Conservation (phyloP, 1,140 invertebrate genomes). For the Neomicropteryx cornuta region DNA sequence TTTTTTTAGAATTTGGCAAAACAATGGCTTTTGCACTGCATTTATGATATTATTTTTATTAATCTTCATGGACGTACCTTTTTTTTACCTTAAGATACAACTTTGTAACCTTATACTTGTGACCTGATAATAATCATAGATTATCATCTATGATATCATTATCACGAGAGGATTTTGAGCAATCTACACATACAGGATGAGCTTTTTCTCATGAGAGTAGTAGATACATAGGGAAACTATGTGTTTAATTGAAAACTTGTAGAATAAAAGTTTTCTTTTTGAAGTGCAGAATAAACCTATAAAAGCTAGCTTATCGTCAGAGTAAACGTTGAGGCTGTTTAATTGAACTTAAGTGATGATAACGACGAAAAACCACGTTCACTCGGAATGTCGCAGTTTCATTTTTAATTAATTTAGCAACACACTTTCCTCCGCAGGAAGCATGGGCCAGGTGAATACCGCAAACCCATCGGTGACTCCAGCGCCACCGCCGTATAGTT, state of each 20-base stretch:
- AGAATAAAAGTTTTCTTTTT: neutral
- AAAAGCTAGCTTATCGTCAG: neutral
- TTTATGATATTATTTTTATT: constrained; percentile 5
- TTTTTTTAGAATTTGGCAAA: too few species aligned
- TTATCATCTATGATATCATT: constrained; percentile 1
- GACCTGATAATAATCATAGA: neutral
- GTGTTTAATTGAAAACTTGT: neutral
- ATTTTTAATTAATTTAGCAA: too few species aligned
- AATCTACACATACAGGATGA: too few species aligned
- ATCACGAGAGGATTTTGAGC: constrained; percentile 5
- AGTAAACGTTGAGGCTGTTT: neutral
- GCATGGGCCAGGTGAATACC: constrained; percentile 48
- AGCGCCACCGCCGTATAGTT: constrained; percentile 62
- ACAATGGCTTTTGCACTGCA: constrained; percentile 12
- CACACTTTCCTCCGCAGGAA: too few species aligned
- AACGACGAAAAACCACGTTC: too few species aligned
- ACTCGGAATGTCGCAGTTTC: too few species aligned
- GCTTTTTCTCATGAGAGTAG: constrained; percentile 4
- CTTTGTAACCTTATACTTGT: neutral
- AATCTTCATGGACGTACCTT: neutral
- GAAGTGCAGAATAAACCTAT: neutral
- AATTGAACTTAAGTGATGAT: neutral
- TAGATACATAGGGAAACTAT: neutral
- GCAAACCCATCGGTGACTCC: constrained; percentile 67
- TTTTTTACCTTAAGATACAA: constrained; percentile 8